A percentile compares a stretch with the other conserved stretches of the same genome.
phyloP scores from a whole-genome alignment of 2,113 vertebrate genomes.

The human region GRCh38 chr9:22617001-22617500 shows the following conservation, averaged over 20 bases:
- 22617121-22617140: neutral
- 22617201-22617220: neutral
- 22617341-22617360: neutral
- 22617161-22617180: neutral
- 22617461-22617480: slow-evolving; percentile 33
- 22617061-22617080: neutral
- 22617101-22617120: neutral
- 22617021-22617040: neutral
- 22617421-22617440: slow-evolving; percentile 41
- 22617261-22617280: neutral
- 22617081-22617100: neutral
- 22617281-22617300: neutral
- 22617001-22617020: neutral
- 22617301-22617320: neutral
- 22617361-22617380: neutral
- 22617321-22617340: slow-evolving; percentile 35
- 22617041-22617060: neutral
- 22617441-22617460: slow-evolving; percentile 13
- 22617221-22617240: neutral
- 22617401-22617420: neutral
- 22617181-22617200: neutral
- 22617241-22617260: neutral
- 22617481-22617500: neutral
- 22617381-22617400: neutral
- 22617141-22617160: neutral